Evolutionary conservation across 2,888 invertebrate genomes (phyloP), one percentile per base, ranked within the genome.

Genomic region (Monopis laevigella): DNA sequence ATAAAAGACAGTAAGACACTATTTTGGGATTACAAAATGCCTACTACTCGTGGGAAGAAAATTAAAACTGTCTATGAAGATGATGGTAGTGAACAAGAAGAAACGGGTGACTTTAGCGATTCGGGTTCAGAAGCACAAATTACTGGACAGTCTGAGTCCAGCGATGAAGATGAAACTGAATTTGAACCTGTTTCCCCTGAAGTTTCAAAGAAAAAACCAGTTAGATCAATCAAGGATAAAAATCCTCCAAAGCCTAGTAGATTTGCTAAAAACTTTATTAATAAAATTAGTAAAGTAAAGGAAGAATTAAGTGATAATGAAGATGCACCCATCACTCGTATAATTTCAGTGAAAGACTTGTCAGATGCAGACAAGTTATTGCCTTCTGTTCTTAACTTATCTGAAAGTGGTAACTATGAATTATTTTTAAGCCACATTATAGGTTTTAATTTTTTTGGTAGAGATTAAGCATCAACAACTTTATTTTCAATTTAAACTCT

Each of bases 61-160:
- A 64, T 68, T 35, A 77, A 77, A 63, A 73, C 72, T 1, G 64
- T 72, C 4, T 77, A 74, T 46, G 70, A 74, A 62, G 67, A 78
- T 48, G 73, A 74, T 38, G 60, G 62, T 24, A 73, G 71, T 46
- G 75, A 71, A 27, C 39, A 27, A 1, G 64, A 56, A 24, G 65
- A 65, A 46, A 56, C 57, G 41, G 67, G 62, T 11, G 78, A 80
- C 53, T 82, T 74, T 43, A 77, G 74, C 50, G 82, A 81, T 57
- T 81, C 82, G 1, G 80, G 80, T n/a, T 80, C 81, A 1, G 82
- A 82, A 4, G 82, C 77, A 0, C 59, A 72, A 42, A 68, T 81
- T 49, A 62, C 74, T 38, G 67, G 66, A 28, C 58, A 55, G 32
- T 62, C 71, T 1, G 70, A 65, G 45, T 73, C 72, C 2, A 61